Evolutionary conservation across 2,797 vertebrate genomes (phyloP).

Genomic region (Myotis daubentonii): DNA sequence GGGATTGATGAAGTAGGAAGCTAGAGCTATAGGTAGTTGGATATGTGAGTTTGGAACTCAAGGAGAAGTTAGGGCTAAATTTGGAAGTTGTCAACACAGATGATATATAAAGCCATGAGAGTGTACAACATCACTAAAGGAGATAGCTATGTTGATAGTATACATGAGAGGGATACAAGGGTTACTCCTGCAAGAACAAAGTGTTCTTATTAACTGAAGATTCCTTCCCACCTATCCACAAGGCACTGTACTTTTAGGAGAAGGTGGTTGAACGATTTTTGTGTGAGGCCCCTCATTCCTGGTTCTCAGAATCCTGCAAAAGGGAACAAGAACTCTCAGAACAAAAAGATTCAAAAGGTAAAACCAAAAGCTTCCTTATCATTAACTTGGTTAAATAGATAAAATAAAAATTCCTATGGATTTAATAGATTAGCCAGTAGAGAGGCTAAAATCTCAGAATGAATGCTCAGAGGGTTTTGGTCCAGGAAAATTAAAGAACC

Average conservation of each 20-base stretch:
- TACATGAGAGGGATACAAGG: neutral
- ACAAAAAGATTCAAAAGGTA: slow-evolving; percentile 13
- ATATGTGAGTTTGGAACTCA: neutral
- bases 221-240: neutral
- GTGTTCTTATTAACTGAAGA: neutral
- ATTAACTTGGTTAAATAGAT: slow-evolving; percentile 4
- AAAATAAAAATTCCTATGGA: neutral
- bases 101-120: neutral
- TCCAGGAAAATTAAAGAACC: neutral
- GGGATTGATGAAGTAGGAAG: neutral
- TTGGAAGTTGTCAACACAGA: neutral
- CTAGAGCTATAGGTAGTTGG: neutral
- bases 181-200: neutral
- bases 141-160: neutral
- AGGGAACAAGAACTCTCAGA: neutral
- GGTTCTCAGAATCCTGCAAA: neutral
- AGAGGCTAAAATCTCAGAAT: neutral
- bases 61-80: neutral
- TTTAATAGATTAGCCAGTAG: neutral
- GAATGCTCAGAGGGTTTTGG: neutral
- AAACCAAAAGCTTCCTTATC: neutral
- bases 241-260: neutral
- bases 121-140: neutral
- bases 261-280: neutral
- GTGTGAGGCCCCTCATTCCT: neutral